These are phyloP conservation scores for Peromyscus aztecus DNA, from an alignment of 2,797 vertebrate genomes.

Conservation along the genomic window DNA sequence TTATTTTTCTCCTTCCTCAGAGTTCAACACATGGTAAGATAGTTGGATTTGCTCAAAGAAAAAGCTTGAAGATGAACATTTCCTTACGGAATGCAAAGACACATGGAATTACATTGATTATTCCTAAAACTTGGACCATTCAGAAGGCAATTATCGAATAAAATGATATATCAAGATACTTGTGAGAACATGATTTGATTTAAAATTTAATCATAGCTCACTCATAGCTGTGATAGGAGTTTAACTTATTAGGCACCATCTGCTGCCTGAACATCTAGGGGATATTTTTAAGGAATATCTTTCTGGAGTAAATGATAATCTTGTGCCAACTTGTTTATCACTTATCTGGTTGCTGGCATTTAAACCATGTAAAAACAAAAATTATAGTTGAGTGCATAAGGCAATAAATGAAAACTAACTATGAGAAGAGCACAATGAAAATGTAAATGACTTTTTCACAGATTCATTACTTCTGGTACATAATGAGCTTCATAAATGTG, in stretches of 20 bases:
- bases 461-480: conserved; percentile 70
- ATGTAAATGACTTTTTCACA: conserved; percentile 64
- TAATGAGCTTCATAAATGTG: conserved; percentile 45
- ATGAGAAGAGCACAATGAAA: conserved; percentile 63
- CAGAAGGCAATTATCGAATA: conserved; percentile 80
- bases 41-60: neutral
- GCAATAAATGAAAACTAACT: conserved; percentile 76
- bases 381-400: conserved; percentile 69
- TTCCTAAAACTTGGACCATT: conserved; percentile 76
- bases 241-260: conserved; percentile 85
- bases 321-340: conserved; percentile 76
- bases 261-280: conserved; percentile 82
- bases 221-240: conserved; percentile 82
- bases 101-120: conserved; percentile 77
- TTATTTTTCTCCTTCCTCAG: neutral
- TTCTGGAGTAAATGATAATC: conserved; percentile 71
- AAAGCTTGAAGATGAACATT: conserved; percentile 54
- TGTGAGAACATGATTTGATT: conserved; percentile 85
- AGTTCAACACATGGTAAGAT: neutral
- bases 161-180: conserved; percentile 80
- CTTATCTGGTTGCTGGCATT: conserved; percentile 77
- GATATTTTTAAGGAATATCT: conserved; percentile 80
- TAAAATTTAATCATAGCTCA: conserved; percentile 86
- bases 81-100: conserved; percentile 47
- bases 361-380: conserved; percentile 81